Evolutionary conservation across 1,140 invertebrate species (phyloP).

Genomic region (Triops cancriformis): DNA sequence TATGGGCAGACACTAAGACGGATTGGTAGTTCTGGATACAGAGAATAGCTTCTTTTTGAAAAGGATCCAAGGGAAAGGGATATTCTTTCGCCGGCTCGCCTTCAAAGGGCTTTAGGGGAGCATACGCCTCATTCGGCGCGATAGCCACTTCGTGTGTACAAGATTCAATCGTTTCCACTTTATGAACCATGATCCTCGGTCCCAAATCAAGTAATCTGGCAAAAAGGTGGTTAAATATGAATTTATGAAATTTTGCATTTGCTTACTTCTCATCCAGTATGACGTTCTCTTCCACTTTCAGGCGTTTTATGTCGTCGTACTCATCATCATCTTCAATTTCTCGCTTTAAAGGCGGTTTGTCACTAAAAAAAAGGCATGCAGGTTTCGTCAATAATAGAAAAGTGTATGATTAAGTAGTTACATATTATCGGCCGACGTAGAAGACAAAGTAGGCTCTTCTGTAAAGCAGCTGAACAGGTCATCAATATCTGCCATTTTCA

Average conservation of each 20-base stretch:
- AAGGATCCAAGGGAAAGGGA: slow-evolving; percentile 91
- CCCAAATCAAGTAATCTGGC: slow-evolving; percentile 33
- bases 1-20: slow-evolving; percentile 97
- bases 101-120: slow-evolving; percentile 51
- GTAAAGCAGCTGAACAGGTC: slow-evolving; percentile 42
- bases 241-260: background rate
- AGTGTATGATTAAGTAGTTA: background rate
- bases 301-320: background rate
- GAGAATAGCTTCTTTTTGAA: slow-evolving; percentile 94
- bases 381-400: background rate
- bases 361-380: background rate
- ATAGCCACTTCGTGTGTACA: slow-evolving; percentile 90
- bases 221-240: slow-evolving; percentile 29
- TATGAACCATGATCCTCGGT: slow-evolving; percentile 69
- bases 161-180: slow-evolving; percentile 75
- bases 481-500: slow-evolving; percentile 30
- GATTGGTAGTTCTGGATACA: slow-evolving; percentile 98
- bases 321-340: background rate
- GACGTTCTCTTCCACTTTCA: background rate
- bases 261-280: background rate
- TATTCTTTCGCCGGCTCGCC: slow-evolving; percentile 82
- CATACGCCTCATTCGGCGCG: slow-evolving; percentile 74
- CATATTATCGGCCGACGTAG: background rate
- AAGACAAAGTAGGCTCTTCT: slow-evolving; percentile 27
- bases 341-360: background rate